Evolutionary conservation across 2,888 invertebrate species (phyloP).

Genomic region (Corythucha ciliata): DNA sequence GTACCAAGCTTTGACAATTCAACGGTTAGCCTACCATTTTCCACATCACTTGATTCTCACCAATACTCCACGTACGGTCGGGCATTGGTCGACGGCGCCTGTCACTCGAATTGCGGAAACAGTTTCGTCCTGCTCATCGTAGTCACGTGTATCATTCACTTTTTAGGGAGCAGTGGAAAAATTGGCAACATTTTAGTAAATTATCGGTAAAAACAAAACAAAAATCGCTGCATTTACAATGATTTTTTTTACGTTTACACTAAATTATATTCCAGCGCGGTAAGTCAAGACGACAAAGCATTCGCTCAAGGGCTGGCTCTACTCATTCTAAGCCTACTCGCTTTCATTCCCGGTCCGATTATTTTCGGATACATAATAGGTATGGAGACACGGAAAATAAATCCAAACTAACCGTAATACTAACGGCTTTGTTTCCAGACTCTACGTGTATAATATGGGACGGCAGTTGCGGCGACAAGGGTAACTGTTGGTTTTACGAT

Average conservation of each 20-base stretch:
- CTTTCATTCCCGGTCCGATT: constrained; percentile 60
- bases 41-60: constrained; percentile 3
- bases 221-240: too few species aligned
- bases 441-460: constrained; percentile 59
- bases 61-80: constrained; percentile 22
- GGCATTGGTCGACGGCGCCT: constrained; percentile 43
- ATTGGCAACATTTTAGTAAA: constrained; percentile 57
- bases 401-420: neutral
- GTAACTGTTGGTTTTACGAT: constrained; percentile 60
- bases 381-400: constrained; percentile 23
- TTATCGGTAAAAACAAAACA: constrained; percentile 47
- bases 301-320: constrained; percentile 55
- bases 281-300: constrained; percentile 52
- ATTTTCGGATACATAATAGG: constrained; percentile 54
- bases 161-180: constrained; percentile 54
- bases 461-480: constrained; percentile 50
- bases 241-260: too few species aligned
- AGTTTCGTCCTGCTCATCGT: constrained; percentile 45
- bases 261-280: constrained; percentile 44
- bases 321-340: constrained; percentile 52
- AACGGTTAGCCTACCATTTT: constrained; percentile 21
- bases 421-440: constrained; percentile 41
- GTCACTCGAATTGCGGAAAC: constrained; percentile 44
- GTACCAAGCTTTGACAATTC: constrained; percentile 29
- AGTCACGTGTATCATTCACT: constrained; percentile 48